Percentiles rank a stretch among this genome's conserved stretches.
phyloP scores from a whole-genome alignment of 2,113 vertebrate genomes.

The Bos javanicus region DNA sequence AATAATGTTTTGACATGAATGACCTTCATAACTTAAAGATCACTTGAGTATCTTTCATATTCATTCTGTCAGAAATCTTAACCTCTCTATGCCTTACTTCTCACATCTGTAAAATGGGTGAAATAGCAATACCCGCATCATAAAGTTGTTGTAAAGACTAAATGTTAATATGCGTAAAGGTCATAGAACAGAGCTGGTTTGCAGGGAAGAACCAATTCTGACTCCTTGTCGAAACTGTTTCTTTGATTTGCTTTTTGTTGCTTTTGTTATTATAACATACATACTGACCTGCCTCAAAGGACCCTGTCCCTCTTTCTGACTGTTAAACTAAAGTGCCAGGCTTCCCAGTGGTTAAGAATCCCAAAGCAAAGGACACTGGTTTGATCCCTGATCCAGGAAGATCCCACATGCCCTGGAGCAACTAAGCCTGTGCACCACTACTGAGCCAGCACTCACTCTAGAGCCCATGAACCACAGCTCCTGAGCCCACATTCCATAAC shows the following conservation, averaged over 20 bases:
- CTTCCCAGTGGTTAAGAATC: not conserved
- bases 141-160: not conserved
- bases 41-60: not conserved
- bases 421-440: not conserved
- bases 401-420: not conserved
- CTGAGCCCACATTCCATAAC: not conserved
- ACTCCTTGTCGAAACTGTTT: not conserved
- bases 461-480: not conserved
- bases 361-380: not conserved
- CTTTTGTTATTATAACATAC: not conserved
- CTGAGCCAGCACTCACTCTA: not conserved
- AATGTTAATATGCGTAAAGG: not conserved
- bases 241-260: not conserved
- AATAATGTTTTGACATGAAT: not conserved
- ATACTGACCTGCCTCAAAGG: not conserved
- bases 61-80: not conserved
- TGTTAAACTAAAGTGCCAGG: not conserved
- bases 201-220: not conserved
- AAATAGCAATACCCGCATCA: not conserved
- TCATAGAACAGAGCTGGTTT: not conserved
- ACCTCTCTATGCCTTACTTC: not conserved
- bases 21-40: not conserved
- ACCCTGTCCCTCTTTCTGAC: not conserved
- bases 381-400: not conserved
- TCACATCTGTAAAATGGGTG: slow-evolving; percentile 17